A percentile compares a stretch with the other conserved stretches of the same genome.
These are phyloP conservation scores for Willowsia nigromaculata DNA, from an alignment of 2,888 invertebrate species.

Conservation along the genomic window DNA sequence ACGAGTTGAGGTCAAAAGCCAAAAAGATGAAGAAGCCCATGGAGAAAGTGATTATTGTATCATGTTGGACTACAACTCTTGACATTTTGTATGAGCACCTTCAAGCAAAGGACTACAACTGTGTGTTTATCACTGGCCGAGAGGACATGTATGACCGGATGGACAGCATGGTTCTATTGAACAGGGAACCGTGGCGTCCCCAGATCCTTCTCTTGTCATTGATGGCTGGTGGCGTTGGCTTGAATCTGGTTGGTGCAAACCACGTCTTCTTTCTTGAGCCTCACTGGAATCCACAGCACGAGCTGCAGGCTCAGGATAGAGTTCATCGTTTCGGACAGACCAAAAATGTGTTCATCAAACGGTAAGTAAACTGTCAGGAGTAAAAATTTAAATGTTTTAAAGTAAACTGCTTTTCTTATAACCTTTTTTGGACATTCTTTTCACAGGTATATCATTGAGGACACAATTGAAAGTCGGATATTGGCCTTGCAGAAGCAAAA, in stretches of 20 bases:
- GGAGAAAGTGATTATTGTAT: conserved; percentile 92
- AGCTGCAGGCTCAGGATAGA: conserved; percentile 96
- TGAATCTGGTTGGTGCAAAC: conserved; percentile 96
- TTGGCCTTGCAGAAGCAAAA: conserved; percentile 90
- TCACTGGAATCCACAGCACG: conserved; percentile 98
- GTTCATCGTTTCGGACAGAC: conserved; percentile 95
- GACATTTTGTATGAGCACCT: conserved; percentile 87
- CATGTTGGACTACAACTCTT: conserved; percentile 94
- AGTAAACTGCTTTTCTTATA: background rate
- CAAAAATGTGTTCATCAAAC: conserved; percentile 89
- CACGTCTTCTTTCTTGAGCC: conserved; percentile 94
- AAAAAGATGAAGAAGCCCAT: conserved; percentile 82
- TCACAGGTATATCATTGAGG: conserved; percentile 88
- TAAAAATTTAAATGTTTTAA: background rate
- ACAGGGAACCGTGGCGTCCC: conserved; percentile 61
- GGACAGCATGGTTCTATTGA: conserved; percentile 69
- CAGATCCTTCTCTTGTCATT: conserved; percentile 89
- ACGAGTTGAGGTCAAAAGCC: conserved; percentile 82
- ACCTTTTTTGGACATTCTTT: background rate
- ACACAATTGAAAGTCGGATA: conserved; percentile 94
- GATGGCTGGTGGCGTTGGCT: conserved; percentile 95
- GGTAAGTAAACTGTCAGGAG: conserved; percentile 81
- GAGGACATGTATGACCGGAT: conserved; percentile 65
- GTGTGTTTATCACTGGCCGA: conserved; percentile 87
- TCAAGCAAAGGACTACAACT: conserved; percentile 81